Evolutionary conservation across 2,797 vertebrate genomes (phyloP), one percentile per base, ranked within the genome.

Genomic region (Coregonus ussuriensis): DNA sequence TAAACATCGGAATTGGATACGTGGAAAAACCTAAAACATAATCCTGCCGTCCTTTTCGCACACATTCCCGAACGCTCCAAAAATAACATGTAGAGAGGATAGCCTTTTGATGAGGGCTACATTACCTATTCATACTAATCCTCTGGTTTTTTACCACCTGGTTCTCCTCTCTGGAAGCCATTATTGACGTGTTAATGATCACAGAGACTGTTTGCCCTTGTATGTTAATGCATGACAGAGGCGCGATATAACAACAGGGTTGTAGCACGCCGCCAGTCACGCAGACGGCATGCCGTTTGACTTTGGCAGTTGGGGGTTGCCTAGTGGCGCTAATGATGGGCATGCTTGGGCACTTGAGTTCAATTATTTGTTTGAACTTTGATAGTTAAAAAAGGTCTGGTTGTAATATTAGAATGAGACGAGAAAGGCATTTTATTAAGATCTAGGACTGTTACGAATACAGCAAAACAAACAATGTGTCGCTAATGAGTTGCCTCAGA

Each of bases 171-270:
- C 85, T 91, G 89, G 85, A 88, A 91, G 85, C 74, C 86, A 88
- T 91, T 88, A 89, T 80, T 84, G 72, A 84, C 71, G 76, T 81
- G 82, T 87, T 83, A 85, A 88, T 84, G 82, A 88, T 82, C 74
- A 25, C 75, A 82, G 35, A 69, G 1, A 72, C 66, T 81, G 69
- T 74, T 83, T 82, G 76, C 70, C 66, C 74, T 81, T 77, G 69
- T 84, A 82, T 56, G 72, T 79, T 78, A 83, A 81, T 4, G 67
- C 62, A 75, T 77, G 80, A 85, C 80, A 77, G 80, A 83, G 51
- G 18, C 77, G 62, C 59, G 75, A 80, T 37, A 79, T 33, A 33
- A 53, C 33, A 71, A 54, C 14, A 68, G 71, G 21, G 25, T 15
- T 51, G 81, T 71, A 68, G 79, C 81, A 63, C 25, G 25, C 41